Conservation (phyloP, 2,888 invertebrate species). For the Hemithea aestivaria region DNA sequence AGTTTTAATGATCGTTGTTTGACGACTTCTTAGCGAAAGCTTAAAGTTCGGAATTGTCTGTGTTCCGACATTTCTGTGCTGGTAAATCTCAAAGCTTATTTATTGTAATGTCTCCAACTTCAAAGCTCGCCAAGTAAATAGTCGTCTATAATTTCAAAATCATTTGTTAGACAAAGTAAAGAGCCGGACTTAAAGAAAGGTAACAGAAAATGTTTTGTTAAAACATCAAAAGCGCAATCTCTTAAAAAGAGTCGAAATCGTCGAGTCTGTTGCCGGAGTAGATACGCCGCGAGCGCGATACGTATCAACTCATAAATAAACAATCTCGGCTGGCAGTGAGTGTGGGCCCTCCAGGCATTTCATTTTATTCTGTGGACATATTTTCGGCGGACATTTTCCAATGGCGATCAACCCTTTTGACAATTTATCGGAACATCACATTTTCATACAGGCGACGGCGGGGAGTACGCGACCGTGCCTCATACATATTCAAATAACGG, state of each 20-base stretch:
- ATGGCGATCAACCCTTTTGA: conserved; percentile 73
- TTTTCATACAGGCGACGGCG: conserved; percentile 69
- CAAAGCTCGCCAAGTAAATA: conserved; percentile 6
- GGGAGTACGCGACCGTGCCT: conserved; percentile 55
- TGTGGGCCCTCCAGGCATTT: conserved; percentile 42
- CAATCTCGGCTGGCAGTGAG: conserved; percentile 44
- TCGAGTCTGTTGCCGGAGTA: conserved; percentile 15
- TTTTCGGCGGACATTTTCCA: conserved; percentile 62
- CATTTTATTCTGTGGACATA: conserved; percentile 52
- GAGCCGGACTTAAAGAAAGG: conserved; percentile 1
- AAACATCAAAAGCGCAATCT: conserved; percentile 26
- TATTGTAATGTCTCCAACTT: conserved; percentile 10
- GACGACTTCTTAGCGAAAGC: conserved; percentile 24
- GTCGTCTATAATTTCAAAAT: conserved; percentile 10
- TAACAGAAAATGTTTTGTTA: conserved; percentile 14
- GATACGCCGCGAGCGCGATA: conserved; percentile 26
- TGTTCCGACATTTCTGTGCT: conserved; percentile 16
- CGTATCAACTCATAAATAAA: conserved; percentile 42
- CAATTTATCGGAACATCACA: conserved; percentile 76
- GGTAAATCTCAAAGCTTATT: conserved; percentile 15
- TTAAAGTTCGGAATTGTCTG: conserved; percentile 21
- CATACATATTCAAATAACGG: conserved; percentile 74
- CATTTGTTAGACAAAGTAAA: conserved; percentile 5
- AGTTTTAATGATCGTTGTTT: conserved; percentile 30
- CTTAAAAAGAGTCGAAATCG: conserved; percentile 22